Evolutionary conservation across 2,797 vertebrate species (phyloP), one percentile per base, ranked within the genome.

Genomic region (Psittacula echo): DNA sequence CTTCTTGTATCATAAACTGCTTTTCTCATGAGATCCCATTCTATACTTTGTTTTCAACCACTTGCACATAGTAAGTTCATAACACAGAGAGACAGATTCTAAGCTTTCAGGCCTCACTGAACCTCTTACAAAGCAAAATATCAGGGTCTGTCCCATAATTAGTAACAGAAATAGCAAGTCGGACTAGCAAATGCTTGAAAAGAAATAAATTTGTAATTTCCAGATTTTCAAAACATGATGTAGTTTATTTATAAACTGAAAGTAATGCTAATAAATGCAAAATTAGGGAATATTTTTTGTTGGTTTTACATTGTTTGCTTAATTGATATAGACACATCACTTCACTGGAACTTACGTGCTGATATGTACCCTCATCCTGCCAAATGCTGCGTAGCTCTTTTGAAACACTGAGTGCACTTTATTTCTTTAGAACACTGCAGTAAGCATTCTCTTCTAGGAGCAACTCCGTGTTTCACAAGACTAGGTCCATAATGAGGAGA

Each of bases 241-340:
- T 47, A 75, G 8, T 78, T 66, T 78, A 32, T 42, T 64, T 47
- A 50, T 34, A 82, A 78, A 93, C n/a, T 47, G 11, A 85, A 94
- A 97, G 58, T 90, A 96, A 94, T 60, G 42, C 32, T 60, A 87
- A 48, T 34, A 79, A 88, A 84, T 10, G 6, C 76, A 92, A 13
- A 75, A 54, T 50, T 47, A 16, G 17, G 47, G 48, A 7, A 29
- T 67, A 94, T 9, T 22, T 14, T 6, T 13, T 53, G 39, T 73
- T n/a, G 42, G 9, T 29, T 39, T 47, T 76, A 48, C 70, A 81
- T 58, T 79, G 64, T 87, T 80, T 95, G 81, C 84, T 19, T 2
- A 13, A 26, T 16, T 10, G 2, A 86, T 74, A 45, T 1, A 32
- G 73, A 87, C 22, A 44, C 14, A 41, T 62, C n/a, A 20, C 12